phyloP scores from a whole-genome alignment of 1,140 invertebrate species.

The Aricia agestis region DNA sequence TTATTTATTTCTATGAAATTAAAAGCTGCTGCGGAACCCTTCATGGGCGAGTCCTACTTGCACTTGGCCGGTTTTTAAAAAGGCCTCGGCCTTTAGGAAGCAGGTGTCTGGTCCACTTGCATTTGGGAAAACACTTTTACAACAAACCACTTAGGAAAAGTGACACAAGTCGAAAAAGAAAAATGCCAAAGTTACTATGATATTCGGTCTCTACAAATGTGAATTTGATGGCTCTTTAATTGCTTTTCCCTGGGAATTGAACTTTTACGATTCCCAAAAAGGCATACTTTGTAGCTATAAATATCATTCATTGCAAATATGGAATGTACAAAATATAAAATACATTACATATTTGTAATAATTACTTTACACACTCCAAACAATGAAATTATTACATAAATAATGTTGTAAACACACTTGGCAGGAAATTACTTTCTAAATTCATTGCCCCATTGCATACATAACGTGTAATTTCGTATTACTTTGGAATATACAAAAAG shows the following conservation, averaged over 20 bases:
- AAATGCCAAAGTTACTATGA: neutral
- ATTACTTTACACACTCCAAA: neutral
- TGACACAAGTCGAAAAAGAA: neutral
- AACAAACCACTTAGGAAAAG: neutral
- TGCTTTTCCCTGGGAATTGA: neutral
- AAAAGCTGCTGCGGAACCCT: too few species aligned
- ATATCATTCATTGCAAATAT: neutral
- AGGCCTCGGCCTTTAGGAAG: neutral
- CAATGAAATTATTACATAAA: slow-evolving; percentile 8
- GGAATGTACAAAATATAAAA: neutral
- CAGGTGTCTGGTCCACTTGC: too few species aligned
- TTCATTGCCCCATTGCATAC: slow-evolving; percentile 2
- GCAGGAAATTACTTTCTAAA: slow-evolving; percentile 13
- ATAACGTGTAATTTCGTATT: neutral
- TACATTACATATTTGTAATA: neutral
- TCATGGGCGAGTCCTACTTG: too few species aligned
- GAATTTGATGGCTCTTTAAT: neutral
- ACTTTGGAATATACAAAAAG: neutral
- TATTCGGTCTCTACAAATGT: neutral
- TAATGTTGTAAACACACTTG: neutral
- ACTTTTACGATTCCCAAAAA: neutral
- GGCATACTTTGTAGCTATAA: neutral
- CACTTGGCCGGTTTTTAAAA: too few species aligned
- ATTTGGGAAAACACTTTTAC: neutral
- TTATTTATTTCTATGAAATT: too few species aligned